Evolutionary conservation across 2,797 vertebrate species (phyloP), one percentile per base, ranked within the genome.

Genomic region (Tokudaia muenninki): DNA sequence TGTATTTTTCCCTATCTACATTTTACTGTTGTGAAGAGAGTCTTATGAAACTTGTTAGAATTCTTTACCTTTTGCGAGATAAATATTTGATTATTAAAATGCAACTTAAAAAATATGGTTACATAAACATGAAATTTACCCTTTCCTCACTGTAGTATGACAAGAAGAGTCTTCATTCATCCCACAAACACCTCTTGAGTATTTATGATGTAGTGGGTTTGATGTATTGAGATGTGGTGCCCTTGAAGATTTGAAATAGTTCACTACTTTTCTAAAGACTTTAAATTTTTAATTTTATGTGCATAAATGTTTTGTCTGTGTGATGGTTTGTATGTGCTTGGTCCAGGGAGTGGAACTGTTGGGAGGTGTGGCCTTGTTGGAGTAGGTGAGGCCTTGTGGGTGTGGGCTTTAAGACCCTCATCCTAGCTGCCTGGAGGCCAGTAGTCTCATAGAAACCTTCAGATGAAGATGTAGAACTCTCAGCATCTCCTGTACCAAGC

Each of bases 51-150:
- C 87, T 34, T 52, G 67, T 52, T 90, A 87, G 24, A 81, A 63
- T 65, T 57, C 1, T 16, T 96, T 80, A 77, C 22, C 44, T 91
- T 88, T 81, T 72, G 63, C 74, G 4, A 67, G 8, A 91, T 84
- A 65, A 77, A 87, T 94, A 65, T 84, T 74, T 78, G 22, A 81
- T 86, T 70, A 57, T 75, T 70, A 88, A 44, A 82, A 50, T 92
- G 47, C 83, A 61, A 34, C 10, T 74, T 87, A 63, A 50, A 77
- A 10, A 50, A 17, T 37, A 37, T 50, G 57, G 55, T 61, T 41
- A 37, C 55, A 41, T 6, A 86, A 24, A 61, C 12, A 6, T 92
- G 55, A 79, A 82, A 87, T 37, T 4, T 29, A 55, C 19, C 6
- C 77, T 86, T 74, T 95, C 8, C n/a, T 47, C 82, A 57, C 26